phyloP scores from a whole-genome alignment of 1,140 invertebrate species.

The Bombus confusus region DNA sequence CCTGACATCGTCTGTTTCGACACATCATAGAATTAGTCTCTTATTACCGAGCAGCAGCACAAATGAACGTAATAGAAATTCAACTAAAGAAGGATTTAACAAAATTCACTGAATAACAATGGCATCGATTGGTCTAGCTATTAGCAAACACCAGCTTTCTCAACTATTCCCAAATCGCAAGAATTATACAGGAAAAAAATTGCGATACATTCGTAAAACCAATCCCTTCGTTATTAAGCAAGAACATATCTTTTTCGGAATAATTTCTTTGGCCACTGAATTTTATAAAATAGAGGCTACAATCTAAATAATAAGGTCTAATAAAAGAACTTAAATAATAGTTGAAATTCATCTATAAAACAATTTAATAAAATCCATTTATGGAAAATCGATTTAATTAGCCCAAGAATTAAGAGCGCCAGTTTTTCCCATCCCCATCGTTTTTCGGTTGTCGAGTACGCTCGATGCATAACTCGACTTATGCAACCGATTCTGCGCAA shows the following conservation, averaged over 20 bases:
- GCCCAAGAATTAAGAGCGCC: background rate
- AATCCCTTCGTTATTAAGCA: background rate
- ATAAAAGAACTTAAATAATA: background rate
- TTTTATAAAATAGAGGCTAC: background rate
- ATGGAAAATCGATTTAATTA: background rate
- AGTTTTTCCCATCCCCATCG: background rate
- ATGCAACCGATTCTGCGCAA: constrained; percentile 68
- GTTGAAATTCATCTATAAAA: background rate
- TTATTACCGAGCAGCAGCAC: no score
- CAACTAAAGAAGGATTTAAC: background rate
- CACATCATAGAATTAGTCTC: no score
- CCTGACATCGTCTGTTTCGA: no score
- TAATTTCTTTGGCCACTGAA: background rate
- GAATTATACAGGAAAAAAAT: background rate
- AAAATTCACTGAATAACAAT: background rate
- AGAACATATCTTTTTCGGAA: background rate
- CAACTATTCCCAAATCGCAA: background rate
- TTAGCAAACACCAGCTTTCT: background rate
- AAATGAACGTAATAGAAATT: background rate
- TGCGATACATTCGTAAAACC: background rate
- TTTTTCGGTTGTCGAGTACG: constrained; percentile 65
- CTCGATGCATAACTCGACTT: constrained; percentile 63
- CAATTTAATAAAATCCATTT: background rate
- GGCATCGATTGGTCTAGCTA: background rate
- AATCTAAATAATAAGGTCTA: background rate